These are phyloP conservation scores for Miniopterus natalensis DNA, from an alignment of 2,113 vertebrate species.

Conservation along the genomic window DNA sequence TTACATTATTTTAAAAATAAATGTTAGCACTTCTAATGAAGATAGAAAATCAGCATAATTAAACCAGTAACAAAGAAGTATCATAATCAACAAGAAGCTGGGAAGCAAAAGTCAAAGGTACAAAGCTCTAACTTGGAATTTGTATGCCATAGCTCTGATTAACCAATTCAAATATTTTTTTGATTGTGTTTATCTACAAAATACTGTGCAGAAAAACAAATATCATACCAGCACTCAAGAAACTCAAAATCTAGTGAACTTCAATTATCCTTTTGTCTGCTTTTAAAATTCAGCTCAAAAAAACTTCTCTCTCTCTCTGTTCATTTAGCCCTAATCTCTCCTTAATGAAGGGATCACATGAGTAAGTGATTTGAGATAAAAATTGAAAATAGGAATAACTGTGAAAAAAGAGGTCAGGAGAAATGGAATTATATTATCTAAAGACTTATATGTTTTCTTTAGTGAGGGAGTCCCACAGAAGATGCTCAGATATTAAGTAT, in stretches of 20 bases:
- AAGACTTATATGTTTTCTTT: neutral
- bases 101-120: neutral
- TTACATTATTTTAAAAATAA: constrained; percentile 29
- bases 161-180: neutral
- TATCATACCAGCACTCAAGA: neutral
- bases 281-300: constrained; percentile 10
- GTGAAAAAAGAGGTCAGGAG: neutral
- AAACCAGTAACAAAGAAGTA: neutral
- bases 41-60: constrained; percentile 11
- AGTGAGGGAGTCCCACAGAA: neutral
- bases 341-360: neutral
- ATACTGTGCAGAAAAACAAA: neutral
- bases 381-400: neutral
- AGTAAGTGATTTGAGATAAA: constrained; percentile 40
- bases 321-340: neutral
- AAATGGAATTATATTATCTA: neutral
- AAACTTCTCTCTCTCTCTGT: neutral
- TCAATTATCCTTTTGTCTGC: neutral
- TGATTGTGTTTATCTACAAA: neutral
- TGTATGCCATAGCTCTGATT: neutral
- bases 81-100: neutral
- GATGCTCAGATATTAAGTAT: neutral
- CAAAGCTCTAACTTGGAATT: neutral
- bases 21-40: constrained; percentile 32
- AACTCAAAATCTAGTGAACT: neutral